phyloP scores from a whole-genome alignment of 64 coral and sea anemone genomes.

The Montipora foliosa region DNA sequence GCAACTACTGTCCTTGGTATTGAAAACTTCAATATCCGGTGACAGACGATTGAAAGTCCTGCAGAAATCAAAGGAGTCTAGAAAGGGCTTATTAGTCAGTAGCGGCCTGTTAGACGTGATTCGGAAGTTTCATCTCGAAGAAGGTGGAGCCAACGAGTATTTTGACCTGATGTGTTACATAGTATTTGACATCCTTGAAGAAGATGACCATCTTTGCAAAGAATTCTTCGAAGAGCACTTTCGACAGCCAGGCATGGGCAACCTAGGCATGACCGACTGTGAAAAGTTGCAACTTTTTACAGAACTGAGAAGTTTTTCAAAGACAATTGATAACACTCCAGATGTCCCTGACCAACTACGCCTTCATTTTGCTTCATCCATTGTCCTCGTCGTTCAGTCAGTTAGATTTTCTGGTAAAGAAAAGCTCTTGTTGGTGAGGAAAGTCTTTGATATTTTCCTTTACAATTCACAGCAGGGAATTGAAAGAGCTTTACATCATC shows the following conservation, averaged over 20 bases:
- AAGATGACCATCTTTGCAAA: background rate
- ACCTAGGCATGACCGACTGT: background rate
- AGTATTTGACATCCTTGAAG: background rate
- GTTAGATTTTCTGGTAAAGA: background rate
- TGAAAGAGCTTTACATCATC: background rate
- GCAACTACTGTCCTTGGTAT: background rate
- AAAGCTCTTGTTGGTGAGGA: background rate
- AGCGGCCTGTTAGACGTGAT: background rate
- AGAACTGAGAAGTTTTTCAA: background rate
- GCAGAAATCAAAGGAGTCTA: background rate
- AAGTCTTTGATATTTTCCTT: background rate
- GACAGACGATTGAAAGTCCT: slow-evolving; percentile 11
- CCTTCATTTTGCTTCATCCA: background rate
- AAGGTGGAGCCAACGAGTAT: background rate
- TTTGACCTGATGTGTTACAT: background rate
- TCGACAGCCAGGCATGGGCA: background rate
- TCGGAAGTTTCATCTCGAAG: background rate
- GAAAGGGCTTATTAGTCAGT: background rate
- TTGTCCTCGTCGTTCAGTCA: background rate
- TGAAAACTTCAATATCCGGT: background rate
- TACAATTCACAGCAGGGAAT: background rate
- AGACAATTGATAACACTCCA: too few relatives aligned
- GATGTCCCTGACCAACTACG: too few relatives aligned
- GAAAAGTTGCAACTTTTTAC: background rate
- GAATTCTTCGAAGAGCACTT: background rate